These are phyloP conservation scores for Gracilinanus agilis DNA, from an alignment of 2,113 vertebrate species.

Conservation along the genomic window DNA sequence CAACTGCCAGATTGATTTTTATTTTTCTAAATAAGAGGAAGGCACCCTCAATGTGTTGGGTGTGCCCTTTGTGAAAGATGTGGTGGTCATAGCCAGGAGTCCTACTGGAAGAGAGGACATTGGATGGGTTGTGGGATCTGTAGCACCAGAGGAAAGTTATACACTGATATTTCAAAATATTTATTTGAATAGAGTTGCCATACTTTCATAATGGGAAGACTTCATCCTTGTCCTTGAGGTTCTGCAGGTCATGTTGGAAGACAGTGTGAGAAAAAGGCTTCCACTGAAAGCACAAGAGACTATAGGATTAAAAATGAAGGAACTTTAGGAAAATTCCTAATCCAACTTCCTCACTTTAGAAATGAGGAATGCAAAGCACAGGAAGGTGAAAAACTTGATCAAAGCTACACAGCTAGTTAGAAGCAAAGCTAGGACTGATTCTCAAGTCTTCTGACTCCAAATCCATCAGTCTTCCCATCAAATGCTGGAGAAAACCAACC, in stretches of 20 bases:
- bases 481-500: not conserved
- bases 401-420: not conserved
- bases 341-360: not conserved
- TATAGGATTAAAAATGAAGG: not conserved
- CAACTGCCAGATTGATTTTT: not conserved
- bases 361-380: not conserved
- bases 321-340: not conserved
- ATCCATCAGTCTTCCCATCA: not conserved
- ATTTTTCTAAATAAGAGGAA: not conserved
- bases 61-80: not conserved
- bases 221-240: not conserved
- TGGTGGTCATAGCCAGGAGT: not conserved
- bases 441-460: not conserved
- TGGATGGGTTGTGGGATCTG: not conserved
- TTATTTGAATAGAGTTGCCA: not conserved
- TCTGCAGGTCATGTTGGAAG: not conserved
- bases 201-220: not conserved
- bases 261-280: not conserved
- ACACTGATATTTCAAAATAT: not conserved
- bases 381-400: not conserved
- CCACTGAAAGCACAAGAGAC: not conserved
- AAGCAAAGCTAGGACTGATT: not conserved
- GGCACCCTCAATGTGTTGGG: not conserved
- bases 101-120: not conserved
- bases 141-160: not conserved